Conservation (phyloP, 1,140 invertebrate genomes). For the Akabosia matsudoensis region DNA sequence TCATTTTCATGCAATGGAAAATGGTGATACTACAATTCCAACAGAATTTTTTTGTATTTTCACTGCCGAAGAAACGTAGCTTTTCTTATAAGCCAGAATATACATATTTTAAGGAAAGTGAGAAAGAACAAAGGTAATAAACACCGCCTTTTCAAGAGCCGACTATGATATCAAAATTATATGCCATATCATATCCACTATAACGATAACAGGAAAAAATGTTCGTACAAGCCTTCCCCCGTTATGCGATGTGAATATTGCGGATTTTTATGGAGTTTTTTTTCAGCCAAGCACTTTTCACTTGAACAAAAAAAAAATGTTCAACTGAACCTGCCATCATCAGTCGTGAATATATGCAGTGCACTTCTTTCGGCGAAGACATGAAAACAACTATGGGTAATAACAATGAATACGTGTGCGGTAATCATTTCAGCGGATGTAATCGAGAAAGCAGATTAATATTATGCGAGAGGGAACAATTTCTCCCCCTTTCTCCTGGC, state of each 20-base stretch:
- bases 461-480: background rate
- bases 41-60: no score
- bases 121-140: slow-evolving; percentile 2
- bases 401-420: slow-evolving; percentile 12
- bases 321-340: background rate
- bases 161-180: background rate
- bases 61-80: no score
- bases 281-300: background rate
- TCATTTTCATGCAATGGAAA: no score
- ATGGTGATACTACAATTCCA: no score
- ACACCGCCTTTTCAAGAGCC: background rate
- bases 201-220: background rate
- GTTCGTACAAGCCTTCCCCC: background rate
- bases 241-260: background rate
- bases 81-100: no score
- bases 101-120: background rate
- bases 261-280: background rate
- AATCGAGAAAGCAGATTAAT: slow-evolving; percentile 13
- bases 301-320: background rate
- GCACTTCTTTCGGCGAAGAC: background rate
- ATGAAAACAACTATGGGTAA: background rate
- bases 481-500: background rate
- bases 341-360: no score
- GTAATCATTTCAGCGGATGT: slow-evolving; percentile 3
- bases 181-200: background rate